Base-by-base conservation (phyloP, 1,140 invertebrate species). In the Schlechtendalia chinensis region DNA sequence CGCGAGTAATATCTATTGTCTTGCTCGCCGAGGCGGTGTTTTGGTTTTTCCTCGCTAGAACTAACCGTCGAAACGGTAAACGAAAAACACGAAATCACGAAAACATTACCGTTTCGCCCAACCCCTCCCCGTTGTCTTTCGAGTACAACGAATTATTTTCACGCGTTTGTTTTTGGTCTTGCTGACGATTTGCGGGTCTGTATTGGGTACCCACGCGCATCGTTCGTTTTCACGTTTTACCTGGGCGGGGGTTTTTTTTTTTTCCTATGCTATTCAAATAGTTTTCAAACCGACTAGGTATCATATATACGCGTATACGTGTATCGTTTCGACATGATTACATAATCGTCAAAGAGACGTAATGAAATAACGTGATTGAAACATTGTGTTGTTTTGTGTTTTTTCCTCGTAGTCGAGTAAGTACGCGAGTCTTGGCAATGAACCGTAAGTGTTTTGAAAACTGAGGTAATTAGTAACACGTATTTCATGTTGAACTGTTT, bases 391-490 rank as follows among this genome's bases (percentile, higher is more conserved):
- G n/a, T n/a, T n/a, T n/a, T 8, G 22, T 71, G 50, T 53, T 71
- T 69, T 71, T 53, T 53, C 47, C 67, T 71, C 67, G 45, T 53
- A 24, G 32, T 17, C 22, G 45, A 14, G 22, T 53, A 69, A 1
- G 10, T 29, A n/a, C 67, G 8, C 67, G 50, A 71, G 47, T 71
- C 67, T 71, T 71, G 67, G 47, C 67, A 53, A 71, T n/a, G 24
- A 8, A 53, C 39, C 14, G 32, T 45, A 22, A 61, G 27, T 53
- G 27, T 53, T 71, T 71, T 27, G 50, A 71, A 71, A n/a, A 69
- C 16, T 19, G n/a, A 24, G 22, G 16, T 19, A 53, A 53, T 71
- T 19, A 71, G 50, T 53, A 27, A 27, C 47, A 10, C 1, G 8
- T 39, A 8, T 45, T 53, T 53, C 22, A 14, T 24, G 47, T 27